Conservation (phyloP, 2,888 invertebrate species). For the Chalcosyrphus nemorum region DNA sequence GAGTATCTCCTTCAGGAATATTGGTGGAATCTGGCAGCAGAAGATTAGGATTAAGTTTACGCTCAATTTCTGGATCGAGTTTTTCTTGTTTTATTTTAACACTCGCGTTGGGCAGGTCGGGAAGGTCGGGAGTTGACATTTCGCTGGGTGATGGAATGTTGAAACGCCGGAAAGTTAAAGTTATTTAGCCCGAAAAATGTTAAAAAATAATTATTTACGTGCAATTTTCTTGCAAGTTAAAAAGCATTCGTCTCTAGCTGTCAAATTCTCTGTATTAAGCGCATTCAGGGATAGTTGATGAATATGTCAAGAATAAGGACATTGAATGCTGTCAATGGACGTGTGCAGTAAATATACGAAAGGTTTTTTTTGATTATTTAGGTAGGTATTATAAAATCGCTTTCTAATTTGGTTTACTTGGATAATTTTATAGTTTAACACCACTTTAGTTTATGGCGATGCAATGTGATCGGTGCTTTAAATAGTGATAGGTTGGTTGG, state of each 20-base stretch:
- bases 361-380: too few species aligned
- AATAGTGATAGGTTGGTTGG: too few species aligned
- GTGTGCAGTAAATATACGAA: not conserved
- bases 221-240: not conserved
- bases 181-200: not conserved
- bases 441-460: too few species aligned
- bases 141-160: not conserved
- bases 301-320: not conserved
- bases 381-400: too few species aligned
- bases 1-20: constrained; percentile 20
- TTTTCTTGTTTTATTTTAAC: constrained; percentile 79
- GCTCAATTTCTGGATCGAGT: constrained; percentile 78
- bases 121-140: too few species aligned
- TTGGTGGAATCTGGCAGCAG: constrained; percentile 56
- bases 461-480: too few species aligned
- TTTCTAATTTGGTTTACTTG: too few species aligned
- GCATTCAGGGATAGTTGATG: constrained; percentile 3
- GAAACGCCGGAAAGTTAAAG: not conserved
- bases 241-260: not conserved
- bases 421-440: too few species aligned
- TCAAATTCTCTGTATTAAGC: constrained; percentile 1
- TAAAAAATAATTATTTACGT: not conserved
- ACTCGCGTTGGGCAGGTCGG: not conserved
- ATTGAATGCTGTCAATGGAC: not conserved
- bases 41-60: constrained; percentile 75